Evolutionary conservation across 2,888 invertebrate genomes (phyloP).

Genomic region (Cepaea hortensis): DNA sequence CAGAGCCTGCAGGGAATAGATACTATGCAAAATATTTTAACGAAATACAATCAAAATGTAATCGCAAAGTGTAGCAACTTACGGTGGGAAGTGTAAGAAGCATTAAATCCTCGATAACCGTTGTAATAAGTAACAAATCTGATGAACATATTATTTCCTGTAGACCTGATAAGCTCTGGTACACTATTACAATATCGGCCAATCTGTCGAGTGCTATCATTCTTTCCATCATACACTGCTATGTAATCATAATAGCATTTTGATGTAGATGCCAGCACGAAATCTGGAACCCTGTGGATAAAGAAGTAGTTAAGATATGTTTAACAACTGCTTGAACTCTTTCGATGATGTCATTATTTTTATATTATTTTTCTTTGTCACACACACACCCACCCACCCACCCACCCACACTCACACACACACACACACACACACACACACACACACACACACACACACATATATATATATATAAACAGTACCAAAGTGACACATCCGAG

Average conservation of each 20-base stretch:
- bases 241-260: constrained; percentile 12
- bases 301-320: neutral
- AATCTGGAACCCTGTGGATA: neutral
- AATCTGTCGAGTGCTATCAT: neutral
- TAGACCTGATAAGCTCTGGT: constrained; percentile 7
- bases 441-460: too few relatives aligned
- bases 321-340: neutral
- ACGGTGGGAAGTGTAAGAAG: constrained; percentile 32
- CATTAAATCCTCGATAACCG: neutral
- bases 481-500: too few relatives aligned
- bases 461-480: too few relatives aligned
- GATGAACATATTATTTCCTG: constrained; percentile 25
- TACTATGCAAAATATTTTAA: too few relatives aligned
- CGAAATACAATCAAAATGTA: neutral
- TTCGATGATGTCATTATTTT: too few relatives aligned
- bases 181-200: constrained; percentile 2
- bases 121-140: neutral
- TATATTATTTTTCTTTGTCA: too few relatives aligned
- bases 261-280: neutral
- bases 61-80: neutral
- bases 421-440: too few relatives aligned
- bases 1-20: too few relatives aligned
- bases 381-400: too few relatives aligned
- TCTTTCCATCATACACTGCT: neutral
- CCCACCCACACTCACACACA: too few relatives aligned